phyloP scores from a whole-genome alignment of 2,113 vertebrate genomes.

The Crocuta crocuta region DNA sequence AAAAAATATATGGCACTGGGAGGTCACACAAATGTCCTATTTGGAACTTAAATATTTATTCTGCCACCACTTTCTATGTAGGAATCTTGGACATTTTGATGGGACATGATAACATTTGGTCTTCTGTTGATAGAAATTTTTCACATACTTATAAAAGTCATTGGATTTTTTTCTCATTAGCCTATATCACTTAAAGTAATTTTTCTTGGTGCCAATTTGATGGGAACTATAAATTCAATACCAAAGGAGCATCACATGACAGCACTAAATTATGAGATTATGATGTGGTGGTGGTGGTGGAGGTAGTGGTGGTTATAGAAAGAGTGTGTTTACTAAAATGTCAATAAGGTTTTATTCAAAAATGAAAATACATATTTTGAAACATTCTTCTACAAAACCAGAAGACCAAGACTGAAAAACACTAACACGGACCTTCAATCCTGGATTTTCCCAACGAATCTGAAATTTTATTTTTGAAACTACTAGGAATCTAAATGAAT shows the following conservation, averaged over 20 bases:
- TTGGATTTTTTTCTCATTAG: background rate
- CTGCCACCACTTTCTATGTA: background rate
- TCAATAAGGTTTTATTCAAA: background rate
- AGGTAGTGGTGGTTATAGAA: too few relatives aligned
- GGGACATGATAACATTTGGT: background rate
- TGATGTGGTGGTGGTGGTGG: too few relatives aligned
- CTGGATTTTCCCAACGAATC: background rate
- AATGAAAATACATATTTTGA: background rate
- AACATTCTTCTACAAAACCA: background rate
- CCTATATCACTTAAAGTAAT: background rate
- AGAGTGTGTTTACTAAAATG: background rate
- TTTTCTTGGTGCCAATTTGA: background rate
- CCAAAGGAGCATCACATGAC: background rate
- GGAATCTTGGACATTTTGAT: background rate
- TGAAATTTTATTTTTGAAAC: too few relatives aligned
- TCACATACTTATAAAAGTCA: background rate
- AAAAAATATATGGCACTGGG: background rate
- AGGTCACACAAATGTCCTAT: background rate
- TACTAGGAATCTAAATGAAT: too few relatives aligned
- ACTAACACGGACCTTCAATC: background rate
- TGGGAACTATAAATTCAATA: background rate
- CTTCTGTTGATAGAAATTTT: background rate
- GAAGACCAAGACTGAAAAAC: background rate
- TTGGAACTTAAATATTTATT: background rate
- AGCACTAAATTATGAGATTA: background rate